Base-by-base conservation (phyloP, 2,797 vertebrate species). In the Bufotes viridis region DNA sequence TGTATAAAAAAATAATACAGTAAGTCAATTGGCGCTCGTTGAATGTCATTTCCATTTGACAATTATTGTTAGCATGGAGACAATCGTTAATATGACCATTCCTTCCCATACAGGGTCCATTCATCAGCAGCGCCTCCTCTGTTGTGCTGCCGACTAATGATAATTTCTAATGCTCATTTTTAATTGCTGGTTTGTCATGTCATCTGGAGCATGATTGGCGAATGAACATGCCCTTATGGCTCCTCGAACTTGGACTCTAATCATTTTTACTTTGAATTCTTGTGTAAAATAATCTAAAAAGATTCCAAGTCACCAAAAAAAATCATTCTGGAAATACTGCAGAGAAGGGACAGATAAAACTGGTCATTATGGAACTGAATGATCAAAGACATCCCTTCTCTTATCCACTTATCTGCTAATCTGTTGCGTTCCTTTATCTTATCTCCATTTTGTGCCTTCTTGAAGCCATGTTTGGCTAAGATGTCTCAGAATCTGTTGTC, bases 381-480 rank as follows among this genome's bases (percentile, higher is more conserved):
- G 72, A 85, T 78, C 49, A 85, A 85, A 76, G 83, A 75, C 58
- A 78, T 63, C 70, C 83, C 34, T 63, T 49, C 57, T 85, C 34
- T 51, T 49, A 85, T 53, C 72, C 72, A 76, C 83, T 85, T 85
- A 85, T 85, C 82, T 60, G 1, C 55, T 61, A 61, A 84, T 76
- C 83, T 63, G 29, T 49, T 4, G 57, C 34, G 9, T 51, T 76
- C 34, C 72, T 26, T 76, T 22, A 29, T 75, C 72, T 78, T 85
- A 85, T 85, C 83, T 61, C 34, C 29, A 53, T 75, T 85, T 24
- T 65, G 34, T 26, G 83, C 63, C 29, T 61, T 63, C 72, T 76
- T 76, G 57, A 85, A 85, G 34, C 57, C 58, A 75, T 85, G n/a
- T 63, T 85, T 51, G 57, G 72, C 70, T 63, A 51, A 49, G 70